Evolutionary conservation across 1,140 invertebrate species (phyloP).

Genomic region (Dendroctonus valens): DNA sequence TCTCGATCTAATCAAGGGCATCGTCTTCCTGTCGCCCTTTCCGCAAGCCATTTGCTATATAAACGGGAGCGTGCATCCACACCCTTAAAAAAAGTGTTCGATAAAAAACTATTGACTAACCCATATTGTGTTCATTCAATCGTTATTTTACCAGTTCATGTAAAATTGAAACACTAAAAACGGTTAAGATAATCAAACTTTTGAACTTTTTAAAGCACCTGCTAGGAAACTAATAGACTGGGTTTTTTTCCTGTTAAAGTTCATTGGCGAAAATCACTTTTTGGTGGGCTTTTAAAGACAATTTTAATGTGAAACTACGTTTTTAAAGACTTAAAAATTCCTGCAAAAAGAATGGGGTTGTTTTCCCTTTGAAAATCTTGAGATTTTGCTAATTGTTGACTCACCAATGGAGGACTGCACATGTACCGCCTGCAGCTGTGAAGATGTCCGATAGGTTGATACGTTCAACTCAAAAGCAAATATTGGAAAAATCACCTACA

Average conservation of each 20-base stretch:
- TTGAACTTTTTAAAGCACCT: no score
- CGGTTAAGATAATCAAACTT: no score
- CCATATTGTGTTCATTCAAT: not conserved
- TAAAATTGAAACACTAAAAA: no score
- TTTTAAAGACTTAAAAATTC: not conserved
- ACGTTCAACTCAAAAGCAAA: not conserved
- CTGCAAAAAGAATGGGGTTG: not conserved
- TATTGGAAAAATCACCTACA: not conserved
- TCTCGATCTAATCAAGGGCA: conserved; percentile 3
- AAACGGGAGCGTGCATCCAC: conserved; percentile 12
- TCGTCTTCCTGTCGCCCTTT: conserved; percentile 5
- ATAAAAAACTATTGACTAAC: not conserved
- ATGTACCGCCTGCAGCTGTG: not conserved
- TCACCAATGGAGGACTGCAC: no score
- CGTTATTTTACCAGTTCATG: not conserved
- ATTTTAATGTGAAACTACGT: not conserved
- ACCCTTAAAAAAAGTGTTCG: conserved; percentile 13
- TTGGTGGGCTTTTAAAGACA: not conserved
- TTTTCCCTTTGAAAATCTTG: no score
- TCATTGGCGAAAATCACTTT: no score
- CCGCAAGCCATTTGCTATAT: conserved; percentile 12
- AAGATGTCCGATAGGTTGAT: not conserved
- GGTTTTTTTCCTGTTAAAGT: no score
- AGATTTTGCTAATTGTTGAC: no score
- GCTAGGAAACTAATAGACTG: not conserved